phyloP scores from a whole-genome alignment of 2,888 invertebrate genomes.

The Platycheirus rosarum region DNA sequence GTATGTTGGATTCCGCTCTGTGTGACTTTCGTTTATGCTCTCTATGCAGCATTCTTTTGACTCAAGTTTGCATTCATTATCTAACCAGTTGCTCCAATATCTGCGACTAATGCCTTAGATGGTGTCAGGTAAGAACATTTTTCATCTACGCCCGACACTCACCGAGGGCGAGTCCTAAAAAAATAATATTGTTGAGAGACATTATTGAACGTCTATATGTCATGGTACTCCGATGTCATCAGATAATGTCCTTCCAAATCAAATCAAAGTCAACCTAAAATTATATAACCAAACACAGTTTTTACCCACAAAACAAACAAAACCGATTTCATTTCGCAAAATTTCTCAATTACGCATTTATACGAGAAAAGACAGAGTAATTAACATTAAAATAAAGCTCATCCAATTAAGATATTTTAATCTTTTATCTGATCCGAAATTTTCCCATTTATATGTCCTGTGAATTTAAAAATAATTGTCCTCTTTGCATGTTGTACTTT shows the following conservation, averaged over 20 bases:
- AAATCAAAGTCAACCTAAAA: neutral
- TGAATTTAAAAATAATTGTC: constrained; percentile 44
- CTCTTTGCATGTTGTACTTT: constrained; percentile 41
- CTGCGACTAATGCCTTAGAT: too few species aligned
- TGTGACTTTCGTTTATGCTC: too few species aligned
- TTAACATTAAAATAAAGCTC: constrained; percentile 60
- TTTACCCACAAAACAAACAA: constrained; percentile 6
- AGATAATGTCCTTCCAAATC: constrained; percentile 17
- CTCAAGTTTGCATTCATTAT: too few species aligned
- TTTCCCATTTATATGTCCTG: constrained; percentile 57
- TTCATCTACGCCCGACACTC: too few species aligned
- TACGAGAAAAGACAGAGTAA: constrained; percentile 44
- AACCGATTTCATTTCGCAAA: constrained; percentile 13
- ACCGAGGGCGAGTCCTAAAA: too few species aligned
- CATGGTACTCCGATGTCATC: too few species aligned
- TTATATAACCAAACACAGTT: neutral
- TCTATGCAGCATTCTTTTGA: too few species aligned
- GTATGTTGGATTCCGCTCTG: too few species aligned
- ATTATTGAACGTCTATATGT: too few species aligned
- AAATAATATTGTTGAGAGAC: too few species aligned
- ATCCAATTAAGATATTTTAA: constrained; percentile 72
- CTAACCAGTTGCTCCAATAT: too few species aligned
- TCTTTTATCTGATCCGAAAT: constrained; percentile 69
- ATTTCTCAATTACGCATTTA: constrained; percentile 50
- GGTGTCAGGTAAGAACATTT: too few species aligned